Base-by-base conservation (phyloP, 1,140 invertebrate species). In the Diploscapter pachys region DNA sequence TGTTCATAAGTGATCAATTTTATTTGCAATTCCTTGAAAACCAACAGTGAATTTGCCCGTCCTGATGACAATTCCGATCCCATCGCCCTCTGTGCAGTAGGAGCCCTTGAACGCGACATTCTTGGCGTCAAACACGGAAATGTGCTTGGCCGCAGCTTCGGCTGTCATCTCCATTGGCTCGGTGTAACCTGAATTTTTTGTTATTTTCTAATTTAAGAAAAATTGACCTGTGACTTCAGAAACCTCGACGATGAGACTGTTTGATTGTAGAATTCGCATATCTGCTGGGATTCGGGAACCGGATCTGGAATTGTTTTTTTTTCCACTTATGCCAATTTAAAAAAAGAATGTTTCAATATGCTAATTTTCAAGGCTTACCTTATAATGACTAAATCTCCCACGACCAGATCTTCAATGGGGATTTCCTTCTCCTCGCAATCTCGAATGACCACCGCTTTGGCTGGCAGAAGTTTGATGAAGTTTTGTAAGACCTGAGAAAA, bases 371-470 rank as follows among this genome's bases (percentile, higher is more conserved):
- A 31, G 31, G 31, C 31, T 31, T 49, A 80, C 78, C 79, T 69
- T 50, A 83, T 78, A 48, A 75, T 73, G 9, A 85, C 75, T 8
- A 85, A 66, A 71, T 85, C 83, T 8, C 83, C 83, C 13, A 85
- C 82, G 8, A 85, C 83, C 9, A 85, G 56, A 9, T 85, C 82
- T 13, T 83, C 81, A 5, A 80, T 69, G 9, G 56, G 50, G 51
- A 85, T 76, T 61, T 78, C 75, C 52, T 79, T 74, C 70, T 85
- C 84, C 62, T 85, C 79, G 59, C 79, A 80, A 63, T 85, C 84
- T 9, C 83, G 63, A 57, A 85, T 81, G 6, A 83, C 81, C 63
- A 78, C 80, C n/a, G 96, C 96, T 87, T 94, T 96, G 89, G 96
- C 91, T 54, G 87, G 82, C 65, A 85, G 64, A 49, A 83, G 73